Evolutionary conservation across 2,888 invertebrate species (phyloP), one percentile per base, ranked within the genome.

Genomic region (Vannuccia rotundouncinata): DNA sequence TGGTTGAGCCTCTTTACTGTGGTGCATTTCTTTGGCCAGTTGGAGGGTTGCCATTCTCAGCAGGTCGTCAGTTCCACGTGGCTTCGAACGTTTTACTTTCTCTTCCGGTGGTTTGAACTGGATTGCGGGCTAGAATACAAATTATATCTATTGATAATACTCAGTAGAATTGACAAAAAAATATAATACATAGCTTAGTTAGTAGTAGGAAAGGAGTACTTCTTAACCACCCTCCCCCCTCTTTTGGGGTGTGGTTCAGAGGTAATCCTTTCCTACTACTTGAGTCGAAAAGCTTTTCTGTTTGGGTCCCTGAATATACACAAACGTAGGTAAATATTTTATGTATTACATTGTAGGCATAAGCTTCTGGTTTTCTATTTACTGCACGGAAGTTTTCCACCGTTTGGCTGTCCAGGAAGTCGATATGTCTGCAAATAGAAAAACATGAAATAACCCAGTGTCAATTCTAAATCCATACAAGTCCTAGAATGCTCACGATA

Each of bases 1-100:
- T 10, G 45, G 45, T 45, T 45, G 45, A 17, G 45, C 73, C 22
- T 73, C 73, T n/a, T 73, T 73, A 5, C 27, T 73, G 22, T 73
- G 22, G 22, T 27, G 22, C 73, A 73, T 1, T n/a, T 77, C 31
- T n/a, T 27, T 29, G 1, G 45, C 77, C 1, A 77, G 77, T 0
- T 30, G 2, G 2, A 77, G 77, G 1, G 74, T 27, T 1, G 77
- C 77, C 77, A 77, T n/a, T 27, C 77, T 29, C 22, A 77, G 77
- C 17, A 77, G 59, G 45, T 77, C 45, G 45, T 77, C 77, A 0
- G 77, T 29, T 31, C 31, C 59, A n/a, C 5, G 22, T 2, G 22
- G 73, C 22, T 73, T 27, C n/a, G 73, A 73, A 5, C 73, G 73
- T 73, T 73, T 73, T n/a, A 73, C 22, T n/a, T 73, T 5, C 10